Evolutionary conservation across 2,888 invertebrate species (phyloP).

Genomic region (Crepidodera aurea): DNA sequence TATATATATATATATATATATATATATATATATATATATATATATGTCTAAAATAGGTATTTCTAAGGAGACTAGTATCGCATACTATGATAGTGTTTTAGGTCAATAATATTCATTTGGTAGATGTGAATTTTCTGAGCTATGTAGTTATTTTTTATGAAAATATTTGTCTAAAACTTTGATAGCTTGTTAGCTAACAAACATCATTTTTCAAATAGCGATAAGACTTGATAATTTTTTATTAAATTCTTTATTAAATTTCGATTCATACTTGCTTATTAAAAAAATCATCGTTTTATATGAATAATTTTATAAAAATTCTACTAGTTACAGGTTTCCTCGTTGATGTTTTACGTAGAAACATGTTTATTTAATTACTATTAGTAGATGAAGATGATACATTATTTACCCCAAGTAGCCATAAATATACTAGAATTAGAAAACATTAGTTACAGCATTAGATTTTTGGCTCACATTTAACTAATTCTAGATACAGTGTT

Average conservation of each 20-base stretch:
- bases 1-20: no score
- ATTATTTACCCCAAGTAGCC: constrained; percentile 28
- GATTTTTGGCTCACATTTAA: constrained; percentile 39
- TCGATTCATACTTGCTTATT: no score
- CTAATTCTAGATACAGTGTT: constrained; percentile 34
- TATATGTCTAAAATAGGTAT: constrained; percentile 16
- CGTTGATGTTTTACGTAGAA: constrained; percentile 19
- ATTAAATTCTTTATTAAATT: no score
- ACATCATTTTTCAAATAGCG: no score
- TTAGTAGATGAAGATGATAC: constrained; percentile 13
- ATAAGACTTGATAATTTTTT: no score
- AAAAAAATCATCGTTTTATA: not conserved
- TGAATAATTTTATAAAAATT: constrained; percentile 7
- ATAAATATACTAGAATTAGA: constrained; percentile 31
- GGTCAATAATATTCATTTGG: constrained; percentile 29
- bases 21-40: no score
- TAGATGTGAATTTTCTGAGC: constrained; percentile 18
- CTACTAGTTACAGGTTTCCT: not conserved
- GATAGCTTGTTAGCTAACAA: no score
- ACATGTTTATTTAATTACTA: constrained; percentile 13
- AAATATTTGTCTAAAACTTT: constrained; percentile 2
- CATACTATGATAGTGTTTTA: constrained; percentile 18
- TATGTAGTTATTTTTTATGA: not conserved
- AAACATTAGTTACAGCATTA: constrained; percentile 33
- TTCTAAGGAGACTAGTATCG: constrained; percentile 25